A percentile compares a stretch with the other conserved stretches of the same genome.
Conservation (phyloP, 2,797 vertebrate genomes). For the Nyctalus aviator region DNA sequence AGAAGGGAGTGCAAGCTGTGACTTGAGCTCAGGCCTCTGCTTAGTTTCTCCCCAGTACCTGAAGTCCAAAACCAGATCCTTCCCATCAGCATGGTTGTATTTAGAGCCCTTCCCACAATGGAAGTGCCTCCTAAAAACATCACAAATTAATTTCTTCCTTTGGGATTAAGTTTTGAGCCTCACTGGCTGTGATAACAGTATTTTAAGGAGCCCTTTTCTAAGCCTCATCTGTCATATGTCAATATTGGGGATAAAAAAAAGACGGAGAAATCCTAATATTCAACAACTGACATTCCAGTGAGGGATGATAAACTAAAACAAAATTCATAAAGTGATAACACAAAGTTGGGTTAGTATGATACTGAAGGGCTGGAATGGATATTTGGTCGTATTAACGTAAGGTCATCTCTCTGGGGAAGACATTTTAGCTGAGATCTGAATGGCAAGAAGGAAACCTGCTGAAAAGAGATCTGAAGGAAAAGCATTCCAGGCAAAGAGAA, state of each 20-base stretch:
- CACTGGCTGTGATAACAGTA: not conserved
- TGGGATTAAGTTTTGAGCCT: constrained; percentile 37
- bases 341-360: not conserved
- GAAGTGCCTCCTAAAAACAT: not conserved
- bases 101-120: not conserved
- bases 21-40: not conserved
- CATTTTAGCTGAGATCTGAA: not conserved
- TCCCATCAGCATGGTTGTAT: not conserved
- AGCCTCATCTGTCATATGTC: not conserved
- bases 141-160: constrained; percentile 18
- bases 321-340: not conserved
- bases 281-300: not conserved
- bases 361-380: not conserved
- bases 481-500: not conserved
- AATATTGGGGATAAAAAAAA: not conserved
- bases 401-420: not conserved
- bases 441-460: not conserved
- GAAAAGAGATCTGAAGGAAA: not conserved
- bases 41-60: not conserved
- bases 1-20: not conserved
- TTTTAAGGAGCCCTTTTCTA: constrained; percentile 33
- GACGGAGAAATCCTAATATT: not conserved
- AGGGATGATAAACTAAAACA: not conserved
- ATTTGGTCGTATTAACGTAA: not conserved
- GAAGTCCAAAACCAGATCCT: not conserved